A percentile compares a stretch with the other conserved stretches of the same genome.
Conservation (phyloP, 2,797 vertebrate genomes). For the Helarctos malayanus region DNA sequence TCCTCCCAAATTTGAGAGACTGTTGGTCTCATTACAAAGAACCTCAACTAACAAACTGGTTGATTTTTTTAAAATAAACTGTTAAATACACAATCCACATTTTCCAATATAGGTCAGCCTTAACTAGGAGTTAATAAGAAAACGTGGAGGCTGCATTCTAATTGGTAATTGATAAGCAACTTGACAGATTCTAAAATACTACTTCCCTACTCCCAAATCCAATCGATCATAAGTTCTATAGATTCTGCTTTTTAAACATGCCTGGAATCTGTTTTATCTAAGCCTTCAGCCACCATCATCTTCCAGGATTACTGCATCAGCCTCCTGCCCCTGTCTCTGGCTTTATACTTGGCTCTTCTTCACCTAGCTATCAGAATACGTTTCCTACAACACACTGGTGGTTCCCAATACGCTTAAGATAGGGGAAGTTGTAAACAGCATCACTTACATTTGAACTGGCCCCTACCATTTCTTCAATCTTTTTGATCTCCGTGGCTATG, state of each 20-base stretch:
- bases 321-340: neutral
- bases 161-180: neutral
- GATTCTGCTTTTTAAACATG: neutral
- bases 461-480: neutral
- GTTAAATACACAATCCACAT: neutral
- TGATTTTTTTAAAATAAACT: constrained; percentile 6
- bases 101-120: neutral
- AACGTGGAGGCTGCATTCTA: neutral
- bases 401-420: neutral
- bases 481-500: neutral
- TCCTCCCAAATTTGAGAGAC: neutral
- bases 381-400: neutral
- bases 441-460: neutral
- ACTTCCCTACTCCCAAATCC: neutral
- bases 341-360: neutral
- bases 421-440: neutral
- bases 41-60: neutral
- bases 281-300: neutral
- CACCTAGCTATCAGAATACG: neutral
- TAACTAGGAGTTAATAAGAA: neutral
- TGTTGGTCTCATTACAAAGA: neutral
- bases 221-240: neutral
- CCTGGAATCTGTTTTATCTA: neutral
- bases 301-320: neutral
- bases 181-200: neutral